Percentiles rank a stretch among this genome's conserved stretches.
These are phyloP conservation scores for Temnopleurus reevesii DNA, from an alignment of 53 echinoderm and acorn worm species.

Conservation along the genomic window DNA sequence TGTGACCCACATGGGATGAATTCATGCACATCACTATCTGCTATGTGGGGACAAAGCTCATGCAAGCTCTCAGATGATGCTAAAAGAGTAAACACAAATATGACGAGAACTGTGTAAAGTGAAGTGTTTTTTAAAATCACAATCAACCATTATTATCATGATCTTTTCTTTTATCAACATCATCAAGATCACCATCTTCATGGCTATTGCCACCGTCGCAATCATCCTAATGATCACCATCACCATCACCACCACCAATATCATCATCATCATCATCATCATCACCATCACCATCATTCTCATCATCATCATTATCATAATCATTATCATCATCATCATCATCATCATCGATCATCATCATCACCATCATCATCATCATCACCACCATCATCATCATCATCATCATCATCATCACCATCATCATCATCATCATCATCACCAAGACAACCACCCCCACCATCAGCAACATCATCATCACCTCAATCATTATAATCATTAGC, in stretches of 20 bases:
- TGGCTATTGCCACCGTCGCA: neutral
- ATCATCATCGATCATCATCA: neutral
- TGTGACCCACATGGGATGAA: constrained; percentile 65
- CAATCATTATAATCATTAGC: too few species aligned
- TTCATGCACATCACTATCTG: constrained; percentile 65
- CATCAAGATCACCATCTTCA: neutral
- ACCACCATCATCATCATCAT: neutral
- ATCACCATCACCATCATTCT: neutral
- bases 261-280: neutral
- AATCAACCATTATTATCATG: neutral
- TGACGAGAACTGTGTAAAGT: neutral
- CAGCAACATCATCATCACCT: neutral
- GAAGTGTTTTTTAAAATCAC: neutral
- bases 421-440: neutral
- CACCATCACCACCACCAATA: neutral
- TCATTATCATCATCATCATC: neutral
- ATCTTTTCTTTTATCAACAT: neutral
- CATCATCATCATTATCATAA: neutral
- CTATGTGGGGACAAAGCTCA: constrained; percentile 84
- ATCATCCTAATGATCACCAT: too few species aligned
- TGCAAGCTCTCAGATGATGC: constrained; percentile 66
- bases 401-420: neutral
- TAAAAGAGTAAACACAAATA: constrained; percentile 52
- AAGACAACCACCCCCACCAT: neutral
- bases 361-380: neutral